phyloP scores from a whole-genome alignment of 23 tunicate genomes.

The Trididemnum miniatum region DNA sequence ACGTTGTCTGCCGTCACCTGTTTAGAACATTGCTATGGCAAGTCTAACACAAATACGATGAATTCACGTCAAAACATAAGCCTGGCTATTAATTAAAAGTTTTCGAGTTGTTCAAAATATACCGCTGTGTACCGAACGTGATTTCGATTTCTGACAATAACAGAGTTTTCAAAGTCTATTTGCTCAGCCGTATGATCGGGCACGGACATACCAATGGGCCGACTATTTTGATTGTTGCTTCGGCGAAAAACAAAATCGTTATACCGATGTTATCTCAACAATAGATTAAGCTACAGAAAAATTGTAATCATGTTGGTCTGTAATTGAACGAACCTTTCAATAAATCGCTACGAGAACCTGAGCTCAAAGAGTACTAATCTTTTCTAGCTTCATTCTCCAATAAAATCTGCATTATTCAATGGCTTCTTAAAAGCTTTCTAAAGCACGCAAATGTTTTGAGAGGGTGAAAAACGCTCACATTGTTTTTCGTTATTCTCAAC shows the following conservation, averaged over 20 bases:
- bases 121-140: background rate
- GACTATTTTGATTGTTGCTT: background rate
- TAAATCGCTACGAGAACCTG: too few species aligned
- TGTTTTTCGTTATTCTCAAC: too few species aligned
- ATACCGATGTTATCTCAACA: background rate
- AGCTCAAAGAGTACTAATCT: too few species aligned
- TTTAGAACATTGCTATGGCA: background rate
- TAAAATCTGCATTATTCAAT: too few species aligned
- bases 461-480: too few species aligned
- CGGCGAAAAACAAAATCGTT: background rate
- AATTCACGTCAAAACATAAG: background rate
- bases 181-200: background rate
- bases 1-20: background rate
- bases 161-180: background rate
- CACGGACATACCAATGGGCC: background rate
- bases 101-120: background rate
- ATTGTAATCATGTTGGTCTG: too few species aligned
- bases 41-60: background rate
- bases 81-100: background rate
- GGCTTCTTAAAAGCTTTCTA: too few species aligned
- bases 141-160: background rate
- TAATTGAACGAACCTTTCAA: too few species aligned
- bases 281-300: too few species aligned
- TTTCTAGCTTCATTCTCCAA: too few species aligned
- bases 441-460: too few species aligned